These are phyloP conservation scores for Lasioglossum morio DNA, from an alignment of 2,888 invertebrate genomes.

Conservation along the genomic window DNA sequence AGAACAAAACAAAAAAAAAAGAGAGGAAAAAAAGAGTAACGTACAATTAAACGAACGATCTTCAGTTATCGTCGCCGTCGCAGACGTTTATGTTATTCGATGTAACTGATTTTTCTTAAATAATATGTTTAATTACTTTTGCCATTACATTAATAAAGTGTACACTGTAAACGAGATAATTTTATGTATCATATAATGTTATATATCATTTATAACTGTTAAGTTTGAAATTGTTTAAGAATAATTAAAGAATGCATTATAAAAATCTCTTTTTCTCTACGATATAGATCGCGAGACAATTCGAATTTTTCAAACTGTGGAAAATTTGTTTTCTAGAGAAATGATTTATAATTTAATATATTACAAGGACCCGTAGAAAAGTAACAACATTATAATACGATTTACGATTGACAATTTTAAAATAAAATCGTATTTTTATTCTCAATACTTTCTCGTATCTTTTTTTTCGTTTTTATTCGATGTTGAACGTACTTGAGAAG, in stretches of 20 bases:
- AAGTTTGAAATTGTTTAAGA: constrained; percentile 41
- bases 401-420: constrained; percentile 18
- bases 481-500: constrained; percentile 18
- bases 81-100: constrained; percentile 41
- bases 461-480: background rate
- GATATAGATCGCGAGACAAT: background rate
- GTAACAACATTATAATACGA: constrained; percentile 29
- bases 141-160: constrained; percentile 56
- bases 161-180: constrained; percentile 51
- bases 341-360: constrained; percentile 11
- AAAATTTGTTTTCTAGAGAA: background rate
- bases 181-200: constrained; percentile 43
- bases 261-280: constrained; percentile 5
- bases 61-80: constrained; percentile 29
- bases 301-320: background rate
- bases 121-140: constrained; percentile 46
- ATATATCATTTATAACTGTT: constrained; percentile 53
- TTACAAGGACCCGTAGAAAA: background rate
- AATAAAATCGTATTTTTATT: constrained; percentile 42
- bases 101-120: constrained; percentile 47
- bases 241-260: constrained; percentile 33
- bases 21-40: background rate
- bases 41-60: constrained; percentile 13
- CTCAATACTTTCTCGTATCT: constrained; percentile 24
- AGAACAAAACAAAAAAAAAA: constrained; percentile 13